These are phyloP conservation scores for Psilopsiagon aurifrons DNA, from an alignment of 2,113 vertebrate genomes.

Conservation along the genomic window DNA sequence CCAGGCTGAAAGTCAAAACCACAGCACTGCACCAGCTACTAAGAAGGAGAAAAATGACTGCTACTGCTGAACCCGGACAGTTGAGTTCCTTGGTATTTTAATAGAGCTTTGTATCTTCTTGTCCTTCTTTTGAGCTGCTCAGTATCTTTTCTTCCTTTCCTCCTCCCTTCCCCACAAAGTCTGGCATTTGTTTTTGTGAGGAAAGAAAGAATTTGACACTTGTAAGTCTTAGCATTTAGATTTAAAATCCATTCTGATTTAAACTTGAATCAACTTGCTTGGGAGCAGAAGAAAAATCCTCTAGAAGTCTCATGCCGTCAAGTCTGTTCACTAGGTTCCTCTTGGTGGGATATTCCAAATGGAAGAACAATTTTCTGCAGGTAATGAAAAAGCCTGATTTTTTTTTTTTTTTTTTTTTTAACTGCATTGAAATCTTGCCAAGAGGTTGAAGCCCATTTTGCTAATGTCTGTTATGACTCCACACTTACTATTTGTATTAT, in stretches of 20 bases:
- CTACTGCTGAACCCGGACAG: too few relatives aligned
- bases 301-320: neutral
- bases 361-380: neutral
- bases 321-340: neutral
- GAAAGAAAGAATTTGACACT: neutral
- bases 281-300: neutral
- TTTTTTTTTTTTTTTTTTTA: neutral
- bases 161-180: neutral
- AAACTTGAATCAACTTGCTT: neutral
- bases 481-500: neutral
- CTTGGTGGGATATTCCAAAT: neutral
- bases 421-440: neutral
- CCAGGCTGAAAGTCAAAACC: too few relatives aligned
- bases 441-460: neutral
- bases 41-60: too few relatives aligned
- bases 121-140: neutral
- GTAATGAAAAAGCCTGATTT: neutral
- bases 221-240: neutral
- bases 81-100: neutral
- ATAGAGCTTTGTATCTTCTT: neutral
- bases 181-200: neutral
- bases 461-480: neutral
- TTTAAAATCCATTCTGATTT: neutral
- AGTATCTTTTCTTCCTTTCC: neutral
- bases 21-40: too few relatives aligned